Base-by-base conservation (phyloP, 2,888 invertebrate species). In the Oasisia sp. region DNA sequence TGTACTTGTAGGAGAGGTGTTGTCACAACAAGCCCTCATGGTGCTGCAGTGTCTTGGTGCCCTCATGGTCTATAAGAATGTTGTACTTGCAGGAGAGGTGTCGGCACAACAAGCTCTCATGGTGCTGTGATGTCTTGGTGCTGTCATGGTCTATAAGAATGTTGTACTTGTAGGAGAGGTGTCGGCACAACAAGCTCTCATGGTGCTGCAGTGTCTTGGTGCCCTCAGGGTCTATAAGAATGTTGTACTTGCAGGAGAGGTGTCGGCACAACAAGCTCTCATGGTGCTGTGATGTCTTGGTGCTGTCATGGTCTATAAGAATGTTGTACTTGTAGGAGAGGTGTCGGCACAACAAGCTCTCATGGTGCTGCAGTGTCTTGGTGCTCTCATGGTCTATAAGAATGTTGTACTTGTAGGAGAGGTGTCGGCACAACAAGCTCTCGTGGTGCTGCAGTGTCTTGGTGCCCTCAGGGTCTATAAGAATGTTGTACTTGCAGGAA, bases 51-150 rank as follows among this genome's bases (percentile, higher is more conserved):
- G 94, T 91, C 74, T 93, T 91, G 94, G 94, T 12, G 91, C 93
- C 2, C 45, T 93, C 50, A 50, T 95, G 92, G 93, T 93, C 19
- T 27, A 19, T 74, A 27, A 27, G 74, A 19, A 74, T 74, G 74
- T 74, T 74, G 74, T 74, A 74, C 4, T 27, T 50, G 50, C 8
- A 19, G 74, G 74, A 19, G 14, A 74, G 27, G 19, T 92, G 27
- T 90, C 93, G 44, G 74, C 91, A 32, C 93, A 93, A 90, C 93
- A 94, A 91, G 93, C 93, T 89, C 74, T 94, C 38, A 92, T 94
- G 92, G 90, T 94, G 50, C 92, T 94, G 9, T 92, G 94, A 32
- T 93, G 94, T 91, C 74, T 93, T 91, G 94, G 94, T 12, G 91
- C 93, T 5, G 38, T 93, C 9, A 91, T 95, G 92, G 93, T 93